These are phyloP conservation scores for Tympanoctomys barrerae DNA, from an alignment of 2,797 vertebrate species.

Conservation along the genomic window DNA sequence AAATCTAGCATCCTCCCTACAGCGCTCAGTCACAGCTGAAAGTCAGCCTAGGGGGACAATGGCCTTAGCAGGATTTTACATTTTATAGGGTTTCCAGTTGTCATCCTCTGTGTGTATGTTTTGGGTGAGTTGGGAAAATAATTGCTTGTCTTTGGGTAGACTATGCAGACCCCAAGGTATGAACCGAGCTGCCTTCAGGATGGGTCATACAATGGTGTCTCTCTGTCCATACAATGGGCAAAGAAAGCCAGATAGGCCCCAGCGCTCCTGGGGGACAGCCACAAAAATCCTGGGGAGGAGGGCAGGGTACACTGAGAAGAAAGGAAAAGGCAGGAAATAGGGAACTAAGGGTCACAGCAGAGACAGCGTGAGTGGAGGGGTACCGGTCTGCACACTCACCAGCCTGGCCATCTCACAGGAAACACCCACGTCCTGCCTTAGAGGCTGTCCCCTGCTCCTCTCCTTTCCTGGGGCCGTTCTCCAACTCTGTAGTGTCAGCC, in stretches of 20 bases:
- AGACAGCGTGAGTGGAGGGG: neutral
- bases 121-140: neutral
- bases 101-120: neutral
- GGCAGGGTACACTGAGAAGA: neutral
- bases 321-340: neutral
- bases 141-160: neutral
- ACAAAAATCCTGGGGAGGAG: neutral
- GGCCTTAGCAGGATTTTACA: neutral
- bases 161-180: too few species aligned
- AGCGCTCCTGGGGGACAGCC: neutral
- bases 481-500: accelerated
- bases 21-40: neutral
- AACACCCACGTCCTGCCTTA: neutral
- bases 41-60: accelerated
- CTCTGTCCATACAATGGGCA: neutral
- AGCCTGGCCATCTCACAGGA: neutral
- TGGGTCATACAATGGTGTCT: neutral
- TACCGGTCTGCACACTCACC: too few species aligned
- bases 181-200: neutral
- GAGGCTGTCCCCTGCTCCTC: neutral
- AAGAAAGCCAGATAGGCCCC: neutral
- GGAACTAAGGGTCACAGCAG: neutral
- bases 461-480: neutral
- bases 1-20: accelerated
- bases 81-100: neutral